These are phyloP conservation scores for Ovibos moschatus DNA, from an alignment of 2,113 vertebrate genomes.

Conservation along the genomic window DNA sequence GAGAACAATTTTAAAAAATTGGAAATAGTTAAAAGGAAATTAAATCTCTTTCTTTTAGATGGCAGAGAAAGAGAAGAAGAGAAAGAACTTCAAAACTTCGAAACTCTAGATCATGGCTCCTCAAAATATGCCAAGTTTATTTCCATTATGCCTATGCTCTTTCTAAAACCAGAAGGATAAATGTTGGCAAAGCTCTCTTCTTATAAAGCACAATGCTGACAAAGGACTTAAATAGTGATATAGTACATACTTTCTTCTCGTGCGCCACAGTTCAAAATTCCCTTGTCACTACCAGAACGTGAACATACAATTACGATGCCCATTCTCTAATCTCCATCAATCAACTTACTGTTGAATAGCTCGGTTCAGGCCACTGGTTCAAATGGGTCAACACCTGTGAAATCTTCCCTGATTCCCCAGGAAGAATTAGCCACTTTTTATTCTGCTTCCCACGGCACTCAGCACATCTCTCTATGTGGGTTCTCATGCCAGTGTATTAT, in stretches of 20 bases:
- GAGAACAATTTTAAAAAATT: neutral
- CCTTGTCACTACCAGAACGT: neutral
- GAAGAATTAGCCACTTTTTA: neutral
- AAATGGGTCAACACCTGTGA: neutral
- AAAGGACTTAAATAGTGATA: neutral
- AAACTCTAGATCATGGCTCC: neutral
- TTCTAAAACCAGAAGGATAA: neutral
- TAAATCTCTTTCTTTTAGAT: neutral
- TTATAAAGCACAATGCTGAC: neutral
- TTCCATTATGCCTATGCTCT: neutral
- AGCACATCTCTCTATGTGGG: neutral
- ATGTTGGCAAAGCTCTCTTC: neutral
- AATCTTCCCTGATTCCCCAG: neutral
- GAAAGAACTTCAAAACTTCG: neutral
- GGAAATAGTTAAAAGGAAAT: neutral
- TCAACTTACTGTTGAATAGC: neutral
- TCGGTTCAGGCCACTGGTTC: neutral
- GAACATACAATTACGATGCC: neutral
- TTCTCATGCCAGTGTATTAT: neutral
- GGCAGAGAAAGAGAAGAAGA: neutral
- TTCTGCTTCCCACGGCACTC: neutral
- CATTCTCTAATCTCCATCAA: neutral
- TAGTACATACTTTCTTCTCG: neutral
- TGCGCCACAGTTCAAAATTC: neutral
- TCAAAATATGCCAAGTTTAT: neutral